phyloP scores from a whole-genome alignment of 2,797 vertebrate species.

The Ambastaia sidthimunki region DNA sequence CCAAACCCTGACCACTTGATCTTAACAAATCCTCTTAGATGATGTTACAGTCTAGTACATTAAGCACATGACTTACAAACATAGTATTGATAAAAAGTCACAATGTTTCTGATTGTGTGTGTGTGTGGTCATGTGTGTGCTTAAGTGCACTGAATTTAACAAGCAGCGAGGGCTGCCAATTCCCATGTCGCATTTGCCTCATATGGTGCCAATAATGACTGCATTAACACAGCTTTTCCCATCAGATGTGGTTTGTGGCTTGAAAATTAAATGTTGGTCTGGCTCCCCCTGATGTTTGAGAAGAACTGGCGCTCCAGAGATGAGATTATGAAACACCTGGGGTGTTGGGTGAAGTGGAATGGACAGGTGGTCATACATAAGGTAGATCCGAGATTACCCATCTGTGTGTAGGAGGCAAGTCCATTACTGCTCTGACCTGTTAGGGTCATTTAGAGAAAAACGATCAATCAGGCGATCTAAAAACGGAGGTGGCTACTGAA shows the following conservation, averaged over 20 bases:
- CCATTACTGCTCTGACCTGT: conserved; percentile 69
- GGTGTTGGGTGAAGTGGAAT: conserved; percentile 56
- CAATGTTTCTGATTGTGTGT: not conserved
- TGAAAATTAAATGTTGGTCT: conserved; percentile 54
- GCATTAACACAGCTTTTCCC: conserved; percentile 32
- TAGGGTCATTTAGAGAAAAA: conserved; percentile 64
- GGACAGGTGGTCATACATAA: conserved; percentile 37
- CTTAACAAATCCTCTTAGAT: not conserved
- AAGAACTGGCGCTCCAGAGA: conserved; percentile 55
- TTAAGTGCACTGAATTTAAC: conserved; percentile 2
- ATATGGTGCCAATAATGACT: conserved; percentile 19
- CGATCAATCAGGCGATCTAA: conserved; percentile 70
- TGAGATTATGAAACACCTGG: conserved; percentile 37
- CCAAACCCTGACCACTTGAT: not conserved
- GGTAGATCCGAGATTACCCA: conserved; percentile 63
- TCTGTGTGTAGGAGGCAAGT: conserved; percentile 70
- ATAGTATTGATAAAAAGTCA: not conserved
- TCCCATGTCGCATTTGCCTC: not conserved
- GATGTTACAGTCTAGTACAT: not conserved
- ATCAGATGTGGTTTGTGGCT: conserved; percentile 59
- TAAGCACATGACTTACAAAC: not conserved
- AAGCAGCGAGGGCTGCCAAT: not conserved
- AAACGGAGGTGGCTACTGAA: conserved; percentile 63
- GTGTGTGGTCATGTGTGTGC: not conserved
- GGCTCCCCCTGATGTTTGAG: conserved; percentile 40